These are phyloP conservation scores for Ceratitis capitata DNA, from an alignment of 1,140 invertebrate genomes.

Conservation along the genomic window DNA sequence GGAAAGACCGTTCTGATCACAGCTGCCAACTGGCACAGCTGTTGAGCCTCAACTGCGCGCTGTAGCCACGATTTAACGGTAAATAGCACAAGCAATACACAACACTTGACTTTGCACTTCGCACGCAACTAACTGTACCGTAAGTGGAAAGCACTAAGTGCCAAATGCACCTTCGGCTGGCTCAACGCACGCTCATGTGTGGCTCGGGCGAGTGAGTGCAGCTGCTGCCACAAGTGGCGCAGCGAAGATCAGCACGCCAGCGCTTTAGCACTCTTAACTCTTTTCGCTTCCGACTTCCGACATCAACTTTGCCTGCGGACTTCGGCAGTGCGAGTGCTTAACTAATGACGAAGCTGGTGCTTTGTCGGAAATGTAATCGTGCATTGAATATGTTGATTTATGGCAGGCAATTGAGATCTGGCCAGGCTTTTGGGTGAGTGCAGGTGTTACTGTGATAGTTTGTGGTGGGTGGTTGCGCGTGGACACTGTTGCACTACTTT, in stretches of 20 bases:
- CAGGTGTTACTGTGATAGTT: not conserved
- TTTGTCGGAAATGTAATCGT: constrained; percentile 10
- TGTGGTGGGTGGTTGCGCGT: not conserved
- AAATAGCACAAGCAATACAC: not conserved
- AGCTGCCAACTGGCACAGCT: not conserved
- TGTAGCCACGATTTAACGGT: not conserved
- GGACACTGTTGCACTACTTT: not conserved
- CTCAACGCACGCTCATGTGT: not conserved
- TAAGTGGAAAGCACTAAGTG: not conserved
- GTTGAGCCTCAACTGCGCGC: not conserved
- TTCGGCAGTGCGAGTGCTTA: not conserved
- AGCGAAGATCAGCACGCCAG: not conserved
- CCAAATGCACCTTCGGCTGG: not conserved
- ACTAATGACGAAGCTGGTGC: too few species aligned
- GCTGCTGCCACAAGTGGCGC: not conserved
- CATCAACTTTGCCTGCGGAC: not conserved
- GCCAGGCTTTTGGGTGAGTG: not conserved
- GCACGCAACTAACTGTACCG: not conserved
- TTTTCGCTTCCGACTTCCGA: not conserved
- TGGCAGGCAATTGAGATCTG: not conserved
- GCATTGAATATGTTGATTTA: not conserved
- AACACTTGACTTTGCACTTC: not conserved
- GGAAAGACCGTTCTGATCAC: constrained; percentile 15
- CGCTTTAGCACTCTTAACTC: too few species aligned
- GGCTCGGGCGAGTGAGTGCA: not conserved